Conservation (phyloP, 2,888 invertebrate species). For the Lasiommata megera region DNA sequence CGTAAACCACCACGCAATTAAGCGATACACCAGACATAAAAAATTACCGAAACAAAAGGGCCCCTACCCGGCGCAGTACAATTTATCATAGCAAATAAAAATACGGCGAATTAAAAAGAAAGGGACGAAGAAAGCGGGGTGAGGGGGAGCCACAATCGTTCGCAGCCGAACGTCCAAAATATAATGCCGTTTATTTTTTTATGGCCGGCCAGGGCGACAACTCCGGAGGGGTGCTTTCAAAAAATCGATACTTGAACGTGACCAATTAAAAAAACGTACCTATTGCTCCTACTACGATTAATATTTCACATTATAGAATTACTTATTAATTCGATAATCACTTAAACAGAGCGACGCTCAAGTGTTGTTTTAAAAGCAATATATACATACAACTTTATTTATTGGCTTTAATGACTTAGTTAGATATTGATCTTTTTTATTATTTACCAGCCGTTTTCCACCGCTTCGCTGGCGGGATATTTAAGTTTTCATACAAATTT, state of each 20-base stretch:
- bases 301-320: slow-evolving; percentile 46
- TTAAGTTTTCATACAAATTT: no score
- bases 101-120: slow-evolving; percentile 79
- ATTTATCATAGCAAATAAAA: slow-evolving; percentile 82
- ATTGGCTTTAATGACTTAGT: background rate
- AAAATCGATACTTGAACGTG: slow-evolving; percentile 54
- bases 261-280: slow-evolving; percentile 47
- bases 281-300: slow-evolving; percentile 39
- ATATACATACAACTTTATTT: background rate
- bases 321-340: slow-evolving; percentile 35
- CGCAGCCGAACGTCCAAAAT: slow-evolving; percentile 60
- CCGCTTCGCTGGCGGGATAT: no score
- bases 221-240: slow-evolving; percentile 47
- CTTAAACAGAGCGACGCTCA: slow-evolving; percentile 10
- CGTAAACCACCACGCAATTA: slow-evolving; percentile 75
- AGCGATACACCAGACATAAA: slow-evolving; percentile 78
- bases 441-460: no score
- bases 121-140: slow-evolving; percentile 70
- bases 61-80: slow-evolving; percentile 64
- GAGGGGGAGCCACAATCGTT: slow-evolving; percentile 63
- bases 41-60: slow-evolving; percentile 79
- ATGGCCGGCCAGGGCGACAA: slow-evolving; percentile 48
- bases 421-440: background rate
- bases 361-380: slow-evolving; percentile 21
- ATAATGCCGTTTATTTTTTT: slow-evolving; percentile 64